Base-by-base conservation (phyloP, 37 sponge, comb jelly and placozoan species). In the Agelas oroides region DNA sequence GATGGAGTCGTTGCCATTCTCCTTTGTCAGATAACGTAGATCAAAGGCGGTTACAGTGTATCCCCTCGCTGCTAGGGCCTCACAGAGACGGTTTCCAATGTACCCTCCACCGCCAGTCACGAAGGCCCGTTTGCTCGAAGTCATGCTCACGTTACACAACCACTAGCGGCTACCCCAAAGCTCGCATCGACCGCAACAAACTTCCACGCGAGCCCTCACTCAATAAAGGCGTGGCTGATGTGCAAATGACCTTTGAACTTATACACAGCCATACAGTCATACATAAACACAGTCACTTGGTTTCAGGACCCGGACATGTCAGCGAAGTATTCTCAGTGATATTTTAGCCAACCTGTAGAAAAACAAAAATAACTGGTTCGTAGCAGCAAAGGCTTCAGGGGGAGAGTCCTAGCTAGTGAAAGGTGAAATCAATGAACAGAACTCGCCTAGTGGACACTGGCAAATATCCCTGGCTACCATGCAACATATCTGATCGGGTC, bases 31-130 rank as follows among this genome's bases (percentile, higher is more conserved):
- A n/a, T 76, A 85, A 59, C 68, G 67, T 20, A 88, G 23, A 67
- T 92, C 93, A 40, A 88, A 77, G 17, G 82, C 58, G 0, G 73
- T 75, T 1, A 92, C 93, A 8, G 59, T 31, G 46, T 84, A 87
- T 28, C 93, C 93, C 5, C 77, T 52, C 35, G 36, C 54, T 0
- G 40, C 70, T 0, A 92, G 76, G 33, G 70, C 28, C 38, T 28
- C 36, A 53, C 72, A 65, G 27, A 92, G 76, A 24, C 35, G 57
- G 35, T 61, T 36, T 0, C 93, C 93, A 11, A 92, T 59, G 75
- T 85, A 92, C 1, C 93, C 93, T 41, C 93, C 93, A n/a, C 93
- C 93, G 0, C 93, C 93, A 28, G 89, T 92, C 34, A 92, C 81
- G 30, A 92, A 75, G 0, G 86, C 91, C 13, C 63, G 24, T 76